Conservation (phyloP, 2,113 vertebrate species). For the Zapus hudsonius region DNA sequence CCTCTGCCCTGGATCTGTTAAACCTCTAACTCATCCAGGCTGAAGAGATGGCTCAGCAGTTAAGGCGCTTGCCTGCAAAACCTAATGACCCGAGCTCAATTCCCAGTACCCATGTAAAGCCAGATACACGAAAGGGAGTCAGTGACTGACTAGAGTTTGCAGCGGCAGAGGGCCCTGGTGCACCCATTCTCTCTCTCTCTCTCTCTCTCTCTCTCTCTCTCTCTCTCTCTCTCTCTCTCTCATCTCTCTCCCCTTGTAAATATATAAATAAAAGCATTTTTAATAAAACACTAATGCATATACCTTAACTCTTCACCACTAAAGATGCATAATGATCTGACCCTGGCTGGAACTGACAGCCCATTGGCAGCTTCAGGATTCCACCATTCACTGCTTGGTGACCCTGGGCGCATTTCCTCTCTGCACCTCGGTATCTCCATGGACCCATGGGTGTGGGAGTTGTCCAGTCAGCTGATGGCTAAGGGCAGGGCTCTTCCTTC, state of each 20-base stretch:
- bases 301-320: not conserved
- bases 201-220: no score
- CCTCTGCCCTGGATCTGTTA: not conserved
- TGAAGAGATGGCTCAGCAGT: no score
- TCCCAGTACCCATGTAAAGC: no score
- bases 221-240: no score
- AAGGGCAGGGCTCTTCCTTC: not conserved
- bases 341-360: not conserved
- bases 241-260: no score
- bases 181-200: no score
- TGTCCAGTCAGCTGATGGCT: not conserved
- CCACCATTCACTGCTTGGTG: not conserved
- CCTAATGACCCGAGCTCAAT: no score
- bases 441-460: not conserved
- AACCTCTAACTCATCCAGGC: not conserved
- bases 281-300: not conserved
- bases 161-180: no score
- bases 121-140: no score
- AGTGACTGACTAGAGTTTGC: no score
- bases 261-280: no score
- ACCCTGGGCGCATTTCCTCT: not conserved
- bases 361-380: not conserved
- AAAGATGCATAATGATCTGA: not conserved
- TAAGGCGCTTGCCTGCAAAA: no score
- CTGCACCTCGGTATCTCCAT: not conserved